phyloP scores from a whole-genome alignment of 2,888 invertebrate species.

The Pollenia labialis region DNA sequence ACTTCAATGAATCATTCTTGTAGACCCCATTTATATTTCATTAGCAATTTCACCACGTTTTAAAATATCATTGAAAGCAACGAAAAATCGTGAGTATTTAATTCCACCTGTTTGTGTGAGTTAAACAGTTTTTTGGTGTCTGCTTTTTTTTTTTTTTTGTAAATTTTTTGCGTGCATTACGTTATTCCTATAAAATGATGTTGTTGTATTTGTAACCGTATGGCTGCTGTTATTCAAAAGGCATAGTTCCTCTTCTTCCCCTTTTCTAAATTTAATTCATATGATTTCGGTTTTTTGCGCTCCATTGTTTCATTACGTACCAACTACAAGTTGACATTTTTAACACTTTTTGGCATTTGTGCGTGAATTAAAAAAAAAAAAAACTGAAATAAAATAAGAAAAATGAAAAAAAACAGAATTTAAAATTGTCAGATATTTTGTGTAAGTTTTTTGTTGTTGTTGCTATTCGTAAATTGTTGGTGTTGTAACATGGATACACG shows the following conservation, averaged over 20 bases:
- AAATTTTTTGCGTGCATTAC: constrained; percentile 4
- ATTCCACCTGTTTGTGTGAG: constrained; percentile 57
- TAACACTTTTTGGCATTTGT: constrained; percentile 69
- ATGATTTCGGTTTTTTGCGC: constrained; percentile 13
- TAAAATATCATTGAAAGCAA: constrained; percentile 1
- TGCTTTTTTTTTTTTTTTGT: not conserved
- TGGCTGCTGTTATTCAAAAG: constrained; percentile 3
- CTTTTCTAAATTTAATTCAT: not conserved
- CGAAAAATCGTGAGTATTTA: constrained; percentile 26
- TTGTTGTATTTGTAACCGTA: not conserved
- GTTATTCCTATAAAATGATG: constrained; percentile 8
- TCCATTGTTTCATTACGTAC: constrained; percentile 23
- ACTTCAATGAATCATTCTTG: not conserved
- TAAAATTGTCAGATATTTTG: constrained; percentile 39
- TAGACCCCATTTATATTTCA: not conserved
- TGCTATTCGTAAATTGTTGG: not conserved
- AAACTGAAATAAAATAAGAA: constrained; percentile 15
- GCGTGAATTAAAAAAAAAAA: constrained; percentile 38
- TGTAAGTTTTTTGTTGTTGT: not conserved
- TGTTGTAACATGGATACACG: constrained; percentile 32
- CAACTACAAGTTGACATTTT: constrained; percentile 55
- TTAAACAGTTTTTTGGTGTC: constrained; percentile 23
- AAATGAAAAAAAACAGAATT: constrained; percentile 36
- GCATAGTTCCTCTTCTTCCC: not conserved
- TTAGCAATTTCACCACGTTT: constrained; percentile 37